Evolutionary conservation across 1,140 invertebrate genomes (phyloP), one percentile per base, ranked within the genome.

Genomic region (Steinernema khuongi): DNA sequence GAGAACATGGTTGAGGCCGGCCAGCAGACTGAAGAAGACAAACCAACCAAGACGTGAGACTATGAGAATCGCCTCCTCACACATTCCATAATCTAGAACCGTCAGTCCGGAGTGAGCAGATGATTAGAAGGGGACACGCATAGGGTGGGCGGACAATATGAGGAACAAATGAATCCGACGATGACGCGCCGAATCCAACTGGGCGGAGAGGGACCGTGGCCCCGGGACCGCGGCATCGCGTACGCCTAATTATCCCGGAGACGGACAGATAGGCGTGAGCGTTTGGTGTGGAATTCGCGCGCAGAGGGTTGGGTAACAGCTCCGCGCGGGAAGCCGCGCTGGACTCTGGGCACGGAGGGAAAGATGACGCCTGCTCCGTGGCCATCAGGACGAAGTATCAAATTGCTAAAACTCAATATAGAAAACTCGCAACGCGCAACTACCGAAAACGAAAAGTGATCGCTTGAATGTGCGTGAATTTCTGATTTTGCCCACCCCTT

Each of bases 1-100:
- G 83, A 80, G 60, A 85, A 81, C 81, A 83, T 83, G 69, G 80
- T 70, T 50, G 72, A 73, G 14, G 50, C 50, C 50, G 50, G 50
- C 50, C 50, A 60, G 50, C 50, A 60, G 19, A 60, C 50, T 60
- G 50, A n/a, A 60, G n/a, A n/a, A 22, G 7, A 22, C 11, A 22
- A 17, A 7, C 19, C 2, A 60, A 22, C 11, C 19, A 60, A 60
- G 7, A n/a, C n/a, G n/a, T n/a, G 14, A 22, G 19, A 22, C 50
- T 60, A 14, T 22, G 22, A 60, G 4, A 26, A 60, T 11, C 50
- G 50, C 22, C 11, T 4, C 50, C 19, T 60, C 26, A 60, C 11
- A 60, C 50, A 60, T 60, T 60, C 50, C 50, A 60, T 60, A 14
- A n/a, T 60, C 50, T 60, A 22, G n/a, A 41, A 41, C 36, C 7